Conservation (phyloP, 2,113 vertebrate species). For the Odocoileus virginianus region DNA sequence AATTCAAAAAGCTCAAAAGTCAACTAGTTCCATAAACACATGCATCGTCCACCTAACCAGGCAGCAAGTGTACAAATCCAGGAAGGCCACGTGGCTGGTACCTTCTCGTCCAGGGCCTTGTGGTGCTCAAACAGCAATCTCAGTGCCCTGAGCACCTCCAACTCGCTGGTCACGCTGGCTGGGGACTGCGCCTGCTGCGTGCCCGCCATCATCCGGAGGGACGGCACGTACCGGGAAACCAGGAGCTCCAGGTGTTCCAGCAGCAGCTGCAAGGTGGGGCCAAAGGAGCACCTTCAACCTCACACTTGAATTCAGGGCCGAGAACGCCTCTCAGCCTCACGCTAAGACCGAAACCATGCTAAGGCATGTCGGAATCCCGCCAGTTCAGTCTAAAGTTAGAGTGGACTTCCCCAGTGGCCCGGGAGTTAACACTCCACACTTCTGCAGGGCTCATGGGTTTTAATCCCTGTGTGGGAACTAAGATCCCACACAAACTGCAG, state of each 20-base stretch:
- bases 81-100: no score
- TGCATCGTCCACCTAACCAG: no score
- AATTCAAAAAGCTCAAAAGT: no score
- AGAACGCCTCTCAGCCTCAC: no score
- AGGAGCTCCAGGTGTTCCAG: conserved; percentile 96
- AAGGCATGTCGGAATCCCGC: not conserved
- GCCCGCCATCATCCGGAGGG: conserved; percentile 95
- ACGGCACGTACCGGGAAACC: conserved; percentile 93
- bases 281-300: not conserved
- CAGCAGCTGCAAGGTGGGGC: conserved; percentile 82
- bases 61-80: no score
- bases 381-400: not conserved
- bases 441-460: no score
- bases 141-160: conserved; percentile 96
- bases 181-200: conserved; percentile 96
- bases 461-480: no score
- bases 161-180: conserved; percentile 95
- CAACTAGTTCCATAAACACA: no score
- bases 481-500: not conserved
- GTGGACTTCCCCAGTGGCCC: not conserved
- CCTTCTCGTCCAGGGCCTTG: conserved; percentile 71
- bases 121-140: conserved; percentile 97
- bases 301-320: not conserved
- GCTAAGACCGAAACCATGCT: no score
- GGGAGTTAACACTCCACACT: no score